These are phyloP conservation scores for Furcula furcula DNA, from an alignment of 2,888 invertebrate genomes.

Conservation along the genomic window DNA sequence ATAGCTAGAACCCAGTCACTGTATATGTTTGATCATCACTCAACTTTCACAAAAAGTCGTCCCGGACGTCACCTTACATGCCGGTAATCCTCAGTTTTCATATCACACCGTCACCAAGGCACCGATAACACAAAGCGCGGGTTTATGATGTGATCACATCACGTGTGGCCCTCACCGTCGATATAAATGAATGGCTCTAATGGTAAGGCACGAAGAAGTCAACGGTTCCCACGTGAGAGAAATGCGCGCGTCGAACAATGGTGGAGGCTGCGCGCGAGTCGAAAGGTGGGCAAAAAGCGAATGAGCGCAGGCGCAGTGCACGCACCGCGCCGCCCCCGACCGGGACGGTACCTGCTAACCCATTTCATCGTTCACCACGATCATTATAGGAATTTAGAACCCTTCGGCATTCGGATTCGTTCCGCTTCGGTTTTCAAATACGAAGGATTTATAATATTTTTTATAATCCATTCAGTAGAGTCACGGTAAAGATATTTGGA, in stretches of 20 bases:
- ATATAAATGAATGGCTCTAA: slow-evolving; percentile 51
- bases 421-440: slow-evolving; percentile 5
- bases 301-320: slow-evolving; percentile 57
- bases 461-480: too few species aligned
- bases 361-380: slow-evolving; percentile 54
- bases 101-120: slow-evolving; percentile 39
- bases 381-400: slow-evolving; percentile 39
- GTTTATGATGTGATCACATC: slow-evolving; percentile 35
- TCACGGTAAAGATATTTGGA: too few species aligned
- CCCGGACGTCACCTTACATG: slow-evolving; percentile 49
- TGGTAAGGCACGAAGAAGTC: slow-evolving; percentile 66
- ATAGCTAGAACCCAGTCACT: slow-evolving; percentile 56
- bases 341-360: slow-evolving; percentile 67
- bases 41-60: slow-evolving; percentile 57
- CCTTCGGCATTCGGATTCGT: slow-evolving; percentile 12
- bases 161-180: slow-evolving; percentile 55
- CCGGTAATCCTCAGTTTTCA: slow-evolving; percentile 53
- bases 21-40: slow-evolving; percentile 69
- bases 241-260: slow-evolving; percentile 67
- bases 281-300: slow-evolving; percentile 81
- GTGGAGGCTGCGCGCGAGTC: slow-evolving; percentile 75
- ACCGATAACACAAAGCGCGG: slow-evolving; percentile 41
- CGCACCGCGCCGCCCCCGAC: slow-evolving; percentile 28
- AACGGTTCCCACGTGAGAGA: slow-evolving; percentile 76
- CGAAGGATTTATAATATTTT: too few species aligned